A percentile compares a stretch with the other conserved stretches of the same genome.
These are phyloP conservation scores for Heliconius ethilla DNA, from an alignment of 2,888 invertebrate genomes.

Conservation along the genomic window DNA sequence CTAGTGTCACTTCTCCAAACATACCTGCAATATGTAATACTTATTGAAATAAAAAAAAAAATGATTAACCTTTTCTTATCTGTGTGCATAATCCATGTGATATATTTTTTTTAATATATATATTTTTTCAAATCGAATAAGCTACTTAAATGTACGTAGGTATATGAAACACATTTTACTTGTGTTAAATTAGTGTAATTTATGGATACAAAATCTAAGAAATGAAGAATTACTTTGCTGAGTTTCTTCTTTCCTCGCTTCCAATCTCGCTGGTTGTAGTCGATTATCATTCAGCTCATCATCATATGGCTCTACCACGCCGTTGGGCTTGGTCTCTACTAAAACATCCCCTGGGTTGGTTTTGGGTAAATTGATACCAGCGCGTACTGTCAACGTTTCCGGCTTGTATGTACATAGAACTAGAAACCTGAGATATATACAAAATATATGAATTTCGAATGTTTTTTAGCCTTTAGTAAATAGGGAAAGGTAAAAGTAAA, in stretches of 20 bases:
- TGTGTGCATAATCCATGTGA: no score
- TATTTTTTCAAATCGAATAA: background rate
- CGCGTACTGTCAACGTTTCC: constrained; percentile 90
- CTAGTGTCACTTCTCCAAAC: constrained; percentile 75
- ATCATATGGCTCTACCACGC: constrained; percentile 74
- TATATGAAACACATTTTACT: background rate
- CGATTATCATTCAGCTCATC: constrained; percentile 74
- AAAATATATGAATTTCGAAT: background rate
- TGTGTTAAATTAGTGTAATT: background rate
- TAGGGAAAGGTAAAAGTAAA: no score
- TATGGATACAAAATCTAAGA: background rate
- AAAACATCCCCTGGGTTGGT: constrained; percentile 78
- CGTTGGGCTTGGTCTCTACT: constrained; percentile 70
- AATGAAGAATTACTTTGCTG: constrained; percentile 62
- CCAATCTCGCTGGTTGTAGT: constrained; percentile 74
- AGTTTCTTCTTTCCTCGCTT: constrained; percentile 68
- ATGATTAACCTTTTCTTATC: no score
- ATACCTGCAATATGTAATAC: constrained; percentile 63
- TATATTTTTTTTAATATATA: no score
- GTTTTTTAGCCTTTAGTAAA: no score
- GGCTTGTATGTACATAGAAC: constrained; percentile 92
- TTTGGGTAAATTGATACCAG: constrained; percentile 87
- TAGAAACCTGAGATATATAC: constrained; percentile 82
- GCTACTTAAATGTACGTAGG: background rate
- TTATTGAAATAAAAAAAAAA: background rate